Evolutionary conservation across 1,140 invertebrate species (phyloP).

Genomic region (Leptestheria dahalacensis): DNA sequence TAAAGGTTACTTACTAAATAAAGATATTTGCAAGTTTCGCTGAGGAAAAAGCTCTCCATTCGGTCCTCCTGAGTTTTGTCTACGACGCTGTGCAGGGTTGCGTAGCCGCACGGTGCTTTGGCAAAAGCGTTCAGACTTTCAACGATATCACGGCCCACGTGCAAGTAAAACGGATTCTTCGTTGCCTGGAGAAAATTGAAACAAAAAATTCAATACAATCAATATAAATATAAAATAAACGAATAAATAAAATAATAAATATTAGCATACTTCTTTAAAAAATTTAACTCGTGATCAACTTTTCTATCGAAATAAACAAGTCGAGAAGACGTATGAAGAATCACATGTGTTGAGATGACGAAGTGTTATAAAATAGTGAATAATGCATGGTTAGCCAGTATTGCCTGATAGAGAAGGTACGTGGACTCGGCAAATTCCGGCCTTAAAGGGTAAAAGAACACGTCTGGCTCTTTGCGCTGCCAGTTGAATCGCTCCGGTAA

Average conservation of each 20-base stretch:
- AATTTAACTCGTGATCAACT: no score
- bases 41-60: slow-evolving; percentile 56
- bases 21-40: slow-evolving; percentile 56
- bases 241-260: no score
- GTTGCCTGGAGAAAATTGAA: slow-evolving; percentile 34
- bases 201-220: no score
- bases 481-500: slow-evolving; percentile 54
- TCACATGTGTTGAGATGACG: no score
- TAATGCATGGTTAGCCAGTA: neutral
- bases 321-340: no score
- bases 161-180: slow-evolving; percentile 53
- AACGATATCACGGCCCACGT: slow-evolving; percentile 48
- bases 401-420: slow-evolving; percentile 44
- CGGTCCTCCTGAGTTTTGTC: slow-evolving; percentile 48
- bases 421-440: slow-evolving; percentile 54
- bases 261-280: no score
- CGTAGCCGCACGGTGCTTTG: slow-evolving; percentile 47
- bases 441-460: slow-evolving; percentile 48
- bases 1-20: no score
- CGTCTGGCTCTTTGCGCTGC: slow-evolving; percentile 43
- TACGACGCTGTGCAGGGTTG: slow-evolving; percentile 51
- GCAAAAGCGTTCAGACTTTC: slow-evolving; percentile 42
- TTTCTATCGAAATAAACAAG: no score
- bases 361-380: no score
- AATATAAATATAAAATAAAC: neutral